Evolutionary conservation across 1,140 invertebrate species (phyloP).

Genomic region (Drosophila burlai): DNA sequence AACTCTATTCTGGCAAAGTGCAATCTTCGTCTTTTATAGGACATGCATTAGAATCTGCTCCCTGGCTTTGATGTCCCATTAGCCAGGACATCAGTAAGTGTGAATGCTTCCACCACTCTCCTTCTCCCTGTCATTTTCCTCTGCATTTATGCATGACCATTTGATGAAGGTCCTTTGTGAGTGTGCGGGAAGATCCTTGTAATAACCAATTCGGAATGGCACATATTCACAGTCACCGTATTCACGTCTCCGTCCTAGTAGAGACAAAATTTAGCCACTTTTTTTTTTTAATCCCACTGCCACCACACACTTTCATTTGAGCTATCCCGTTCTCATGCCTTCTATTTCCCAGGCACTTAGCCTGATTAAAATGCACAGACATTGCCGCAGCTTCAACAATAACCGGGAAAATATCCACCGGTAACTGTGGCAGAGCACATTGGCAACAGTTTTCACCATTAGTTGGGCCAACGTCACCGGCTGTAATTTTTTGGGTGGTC

Average conservation of each 20-base stretch:
- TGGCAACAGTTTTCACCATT: constrained; percentile 52
- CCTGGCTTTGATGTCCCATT: constrained; percentile 20
- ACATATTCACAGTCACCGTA: constrained; percentile 28
- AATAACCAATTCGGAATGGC: constrained; percentile 80
- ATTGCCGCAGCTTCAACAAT: constrained; percentile 50
- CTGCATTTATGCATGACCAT: constrained; percentile 60
- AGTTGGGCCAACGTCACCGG: constrained; percentile 38
- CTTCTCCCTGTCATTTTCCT: neutral
- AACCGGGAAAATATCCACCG: constrained; percentile 34
- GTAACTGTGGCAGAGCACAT: constrained; percentile 19
- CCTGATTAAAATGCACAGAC: constrained; percentile 80
- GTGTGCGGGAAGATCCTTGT: constrained; percentile 42
- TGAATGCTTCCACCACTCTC: constrained; percentile 7
- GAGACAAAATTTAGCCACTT: constrained; percentile 60
- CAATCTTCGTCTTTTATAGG: neutral
- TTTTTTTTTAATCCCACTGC: constrained; percentile 57
- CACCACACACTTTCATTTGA: constrained; percentile 31
- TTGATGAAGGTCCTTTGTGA: constrained; percentile 6
- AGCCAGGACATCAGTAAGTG: constrained; percentile 22
- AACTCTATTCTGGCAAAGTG: neutral
- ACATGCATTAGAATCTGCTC: constrained; percentile 5
- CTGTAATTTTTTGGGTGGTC: constrained; percentile 38
- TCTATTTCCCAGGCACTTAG: constrained; percentile 64
- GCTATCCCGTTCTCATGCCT: constrained; percentile 4
- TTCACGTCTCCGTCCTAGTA: constrained; percentile 2